Conservation (phyloP, 2,888 invertebrate species). For the Papilio gigon region DNA sequence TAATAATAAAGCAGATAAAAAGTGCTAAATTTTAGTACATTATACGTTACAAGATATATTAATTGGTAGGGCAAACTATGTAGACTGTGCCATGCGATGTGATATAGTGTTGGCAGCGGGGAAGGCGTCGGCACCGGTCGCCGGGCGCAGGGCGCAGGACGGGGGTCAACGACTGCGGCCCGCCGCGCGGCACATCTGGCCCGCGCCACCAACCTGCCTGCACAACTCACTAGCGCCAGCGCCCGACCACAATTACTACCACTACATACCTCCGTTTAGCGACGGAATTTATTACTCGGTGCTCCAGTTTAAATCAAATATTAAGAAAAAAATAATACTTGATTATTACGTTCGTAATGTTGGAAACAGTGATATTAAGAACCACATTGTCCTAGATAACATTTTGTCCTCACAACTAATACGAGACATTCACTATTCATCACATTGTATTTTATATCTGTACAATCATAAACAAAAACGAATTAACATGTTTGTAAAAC, state of each 20-base stretch:
- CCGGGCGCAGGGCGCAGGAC: conserved; percentile 52
- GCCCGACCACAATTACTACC: conserved; percentile 6
- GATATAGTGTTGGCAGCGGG: conserved; percentile 32
- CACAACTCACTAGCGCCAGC: conserved; percentile 16
- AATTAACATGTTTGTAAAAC: conserved; percentile 5
- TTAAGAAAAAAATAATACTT: not conserved
- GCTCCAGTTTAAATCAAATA: conserved; percentile 7
- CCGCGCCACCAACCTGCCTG: conserved; percentile 27
- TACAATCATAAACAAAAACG: not conserved
- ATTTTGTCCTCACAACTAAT: conserved; percentile 3
- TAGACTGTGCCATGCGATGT: conserved; percentile 5
- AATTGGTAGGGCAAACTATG: not conserved
- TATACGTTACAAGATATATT: not conserved
- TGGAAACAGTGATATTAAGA: conserved; percentile 11
- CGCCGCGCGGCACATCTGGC: conserved; percentile 46
- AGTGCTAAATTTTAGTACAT: not conserved
- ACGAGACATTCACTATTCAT: conserved; percentile 17
- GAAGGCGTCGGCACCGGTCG: conserved; percentile 49
- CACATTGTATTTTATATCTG: conserved; percentile 13
- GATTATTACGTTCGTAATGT: not conserved
- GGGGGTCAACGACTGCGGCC: conserved; percentile 73
- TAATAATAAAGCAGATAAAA: not conserved
- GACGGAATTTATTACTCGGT: conserved; percentile 4
- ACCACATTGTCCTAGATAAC: conserved; percentile 15
- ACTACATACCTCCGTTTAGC: conserved; percentile 19